These are phyloP conservation scores for Mongoloraphidia duomilia DNA, from an alignment of 2,888 invertebrate species.

Conservation along the genomic window DNA sequence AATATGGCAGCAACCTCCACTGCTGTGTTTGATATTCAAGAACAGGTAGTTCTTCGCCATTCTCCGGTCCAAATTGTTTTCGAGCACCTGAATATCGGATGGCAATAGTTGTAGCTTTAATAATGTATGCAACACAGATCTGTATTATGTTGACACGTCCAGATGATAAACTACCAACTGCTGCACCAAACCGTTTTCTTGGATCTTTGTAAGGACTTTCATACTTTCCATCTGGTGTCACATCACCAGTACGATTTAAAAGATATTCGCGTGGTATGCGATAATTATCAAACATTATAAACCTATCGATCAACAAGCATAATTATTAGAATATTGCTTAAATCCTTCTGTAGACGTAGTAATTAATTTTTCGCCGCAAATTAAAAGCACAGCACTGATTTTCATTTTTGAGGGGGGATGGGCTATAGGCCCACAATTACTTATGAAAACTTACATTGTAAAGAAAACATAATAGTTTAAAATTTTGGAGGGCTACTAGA, in stretches of 20 bases:
- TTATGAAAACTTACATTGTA: too few species aligned
- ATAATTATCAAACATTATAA: conserved; percentile 66
- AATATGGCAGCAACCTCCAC: conserved; percentile 54
- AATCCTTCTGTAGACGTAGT: too few species aligned
- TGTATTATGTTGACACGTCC: conserved; percentile 66
- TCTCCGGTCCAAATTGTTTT: conserved; percentile 73
- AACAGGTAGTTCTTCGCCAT: conserved; percentile 61
- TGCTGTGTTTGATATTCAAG: conserved; percentile 87
- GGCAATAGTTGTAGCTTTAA: conserved; percentile 68
- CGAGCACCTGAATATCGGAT: conserved; percentile 75
- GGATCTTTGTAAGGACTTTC: conserved; percentile 65
- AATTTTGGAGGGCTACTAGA: too few species aligned
- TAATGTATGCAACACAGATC: conserved; percentile 45
- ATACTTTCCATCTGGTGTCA: conserved; percentile 72
- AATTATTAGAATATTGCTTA: background rate
- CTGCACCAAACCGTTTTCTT: conserved; percentile 70
- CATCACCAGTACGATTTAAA: conserved; percentile 74
- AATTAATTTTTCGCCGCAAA: too few species aligned
- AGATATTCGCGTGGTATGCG: conserved; percentile 64
- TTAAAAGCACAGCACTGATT: too few species aligned
- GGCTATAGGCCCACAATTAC: too few species aligned
- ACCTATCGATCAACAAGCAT: conserved; percentile 29
- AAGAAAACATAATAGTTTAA: too few species aligned
- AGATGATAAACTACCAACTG: conserved; percentile 66
- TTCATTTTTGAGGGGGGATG: too few species aligned